Evolutionary conservation across 2,113 vertebrate species (phyloP), one percentile per base, ranked within the genome.

Genomic region (Pomatostomus ruficeps): DNA sequence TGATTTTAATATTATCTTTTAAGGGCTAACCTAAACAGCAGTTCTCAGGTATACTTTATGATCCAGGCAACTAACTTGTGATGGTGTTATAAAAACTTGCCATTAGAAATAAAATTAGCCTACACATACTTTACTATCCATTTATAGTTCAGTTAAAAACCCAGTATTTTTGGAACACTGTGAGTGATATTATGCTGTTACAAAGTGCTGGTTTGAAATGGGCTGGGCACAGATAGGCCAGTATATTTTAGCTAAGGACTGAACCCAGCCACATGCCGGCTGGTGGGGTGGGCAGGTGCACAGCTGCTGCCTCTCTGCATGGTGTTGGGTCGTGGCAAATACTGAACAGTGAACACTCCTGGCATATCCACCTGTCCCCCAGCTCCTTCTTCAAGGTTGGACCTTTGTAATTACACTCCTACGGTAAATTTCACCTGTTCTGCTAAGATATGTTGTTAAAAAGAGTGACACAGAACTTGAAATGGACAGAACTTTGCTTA

Each of bases 341-440:
- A 33, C 5, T 3, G 6, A 75, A 29, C 0, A 0, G 10, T 59
- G 48, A 28, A 24, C 23, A 7, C 10, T 79, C 12, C 21, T 14
- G 7, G n/a, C 36, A 12, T 57, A 40, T 33, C 43, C 9, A 10
- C n/a, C 31, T 65, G n/a, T 76, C 19, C n/a, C 10, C 25, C 51
- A 16, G 21, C 45, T 73, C 1, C 0, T 73, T 68, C 72, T 79
- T 88, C 31, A 38, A 42, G 10, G 1, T 23, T 85, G 59, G 31
- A 91, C 28, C 25, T 76, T 49, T 35, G 5, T 68, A 79, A 72
- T 90, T 72, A 15, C 20, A 21, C 88, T 83, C 25, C 49, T 49
- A 0, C 59, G 25, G 28, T 40, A 40, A 35, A 16, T 89, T 86
- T 80, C 68, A 73, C 7, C 46, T n/a, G 22, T 42, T 76, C 25